Base-by-base conservation (phyloP, 2,797 vertebrate species). In the Harpagifer antarcticus region DNA sequence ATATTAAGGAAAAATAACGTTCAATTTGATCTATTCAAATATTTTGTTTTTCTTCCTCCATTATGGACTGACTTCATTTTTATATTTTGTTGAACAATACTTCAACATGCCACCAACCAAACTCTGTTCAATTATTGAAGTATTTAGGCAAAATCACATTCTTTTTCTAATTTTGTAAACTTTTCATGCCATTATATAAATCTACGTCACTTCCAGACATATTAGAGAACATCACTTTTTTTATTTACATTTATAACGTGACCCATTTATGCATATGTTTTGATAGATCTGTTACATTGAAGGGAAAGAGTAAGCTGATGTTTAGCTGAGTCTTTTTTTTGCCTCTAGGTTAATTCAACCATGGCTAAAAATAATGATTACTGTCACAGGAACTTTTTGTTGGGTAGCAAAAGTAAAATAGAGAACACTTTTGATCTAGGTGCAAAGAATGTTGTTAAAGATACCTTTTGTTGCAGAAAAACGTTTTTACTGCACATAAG, bases 121-220 rank as follows among this genome's bases (percentile, higher is more conserved):
- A 81, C 74, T 49, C 52, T 50, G 17, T 48, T 12, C 33, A 62
- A 7, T 3, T 48, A 1, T 64, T 1, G 53, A 14, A 14, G n/a
- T 1, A 44, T 65, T 60, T 64, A 27, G 69, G 20, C 16, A 64
- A 63, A 69, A 60, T 16, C 5, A n/a, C 9, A 23, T 14, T 65
- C 0, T 37, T 15, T 27, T 43, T n/a, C 17, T 19, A 20, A 13
- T 31, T 27, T 48, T 3, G 2, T 20, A 11, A 37, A 37, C 23
- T 37, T 48, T 23, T 52, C 14, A 16, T 42, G 45, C 17, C 60
- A 7, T 62, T 19, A 52, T 19, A 52, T 52, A 17, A 40, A 61
- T 20, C 20, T 27, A 60, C 1, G 27, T 27, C 27, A 60, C 27
- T 16, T 52, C 17, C 50, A 56, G 14, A 69, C 42, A 3, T 15